Base-by-base conservation (phyloP, 2,888 invertebrate species). In the Frankliniella fusca region DNA sequence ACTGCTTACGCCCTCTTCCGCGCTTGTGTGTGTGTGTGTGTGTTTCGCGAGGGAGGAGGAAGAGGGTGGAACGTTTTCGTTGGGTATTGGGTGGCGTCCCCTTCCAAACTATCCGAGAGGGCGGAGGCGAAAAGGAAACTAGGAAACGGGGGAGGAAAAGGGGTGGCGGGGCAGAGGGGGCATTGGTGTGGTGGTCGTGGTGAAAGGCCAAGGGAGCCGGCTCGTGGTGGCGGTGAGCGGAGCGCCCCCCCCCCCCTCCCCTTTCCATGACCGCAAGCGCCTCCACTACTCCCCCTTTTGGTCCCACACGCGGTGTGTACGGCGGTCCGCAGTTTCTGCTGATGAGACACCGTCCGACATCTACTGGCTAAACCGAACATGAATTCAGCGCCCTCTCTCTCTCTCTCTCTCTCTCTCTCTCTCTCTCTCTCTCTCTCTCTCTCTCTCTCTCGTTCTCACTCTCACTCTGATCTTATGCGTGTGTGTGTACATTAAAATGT, bases 321-420 rank as follows among this genome's bases (percentile, higher is more conserved):
- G 38, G 38, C 38, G 38, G 38, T 38, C 38, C 38, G 38, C 54
- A 20, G 20, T 15, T 54, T 54, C 54, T 54, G 54, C 54, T 54
- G 54, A 54, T 54, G 54, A 54, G 54, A 54, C 54, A 54, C 54
- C 54, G 54, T 54, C 54, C 54, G 54, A 54, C 54, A 54, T 54
- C 54, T 15, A 54, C 38, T 38, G 38, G 38, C 38, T 38, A 5
- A 38, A 38, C 38, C 38, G 38, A 38, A 38, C 38, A 38, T 38
- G 38, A n/a, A n/a, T n/a, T n/a, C n/a, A n/a, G n/a, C n/a, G 50
- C 54, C 10, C 54, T 54, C 12, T 9, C 15, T 10, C 3, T 54
- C 54, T 54, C 54, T 54, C 54, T 18, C 54, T 10, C 54, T 9
- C 54, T 54, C 54, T 54, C 54, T 9, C 54, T 54, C 54, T 54